Percentiles rank a stretch among this genome's conserved stretches.
Conservation (phyloP, 35 echinoderm and acorn worm genomes). For the Patiria miniata region DNA sequence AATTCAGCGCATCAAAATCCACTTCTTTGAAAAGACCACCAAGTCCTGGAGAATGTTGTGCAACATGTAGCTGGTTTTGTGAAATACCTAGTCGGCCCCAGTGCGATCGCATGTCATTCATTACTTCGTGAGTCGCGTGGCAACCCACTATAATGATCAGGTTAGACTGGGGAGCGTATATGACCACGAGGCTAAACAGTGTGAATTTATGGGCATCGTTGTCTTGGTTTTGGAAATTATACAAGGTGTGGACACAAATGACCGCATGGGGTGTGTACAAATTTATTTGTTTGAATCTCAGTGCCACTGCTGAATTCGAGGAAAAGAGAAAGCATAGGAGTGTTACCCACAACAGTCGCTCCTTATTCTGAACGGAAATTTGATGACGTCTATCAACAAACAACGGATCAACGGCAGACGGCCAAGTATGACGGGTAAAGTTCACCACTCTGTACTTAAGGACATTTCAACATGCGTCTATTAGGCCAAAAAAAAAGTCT, state of each 20-base stretch:
- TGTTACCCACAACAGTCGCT: background rate
- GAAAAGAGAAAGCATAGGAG: background rate
- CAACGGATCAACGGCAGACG: background rate
- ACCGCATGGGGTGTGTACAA: background rate
- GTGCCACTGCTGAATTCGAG: background rate
- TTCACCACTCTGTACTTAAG: too few relatives aligned
- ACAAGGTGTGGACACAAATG: background rate
- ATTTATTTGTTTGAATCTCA: background rate
- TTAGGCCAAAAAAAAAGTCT: too few relatives aligned
- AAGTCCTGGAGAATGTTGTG: background rate
- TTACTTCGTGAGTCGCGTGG: background rate
- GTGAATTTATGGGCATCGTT: background rate
- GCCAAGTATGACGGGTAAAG: too few relatives aligned
- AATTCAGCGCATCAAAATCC: background rate
- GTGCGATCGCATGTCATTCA: too few relatives aligned
- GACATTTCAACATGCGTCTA: too few relatives aligned
- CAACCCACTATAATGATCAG: background rate
- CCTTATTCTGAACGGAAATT: background rate
- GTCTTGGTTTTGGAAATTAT: background rate
- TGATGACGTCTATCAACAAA: background rate
- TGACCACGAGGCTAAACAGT: background rate
- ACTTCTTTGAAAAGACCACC: background rate
- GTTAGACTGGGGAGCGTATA: background rate
- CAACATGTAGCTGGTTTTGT: background rate
- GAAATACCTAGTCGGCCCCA: background rate